A percentile compares a stretch with the other conserved stretches of the same genome.
Evolutionary conservation across 2,113 vertebrate genomes (phyloP).

Genomic region (Panthera uncia): DNA sequence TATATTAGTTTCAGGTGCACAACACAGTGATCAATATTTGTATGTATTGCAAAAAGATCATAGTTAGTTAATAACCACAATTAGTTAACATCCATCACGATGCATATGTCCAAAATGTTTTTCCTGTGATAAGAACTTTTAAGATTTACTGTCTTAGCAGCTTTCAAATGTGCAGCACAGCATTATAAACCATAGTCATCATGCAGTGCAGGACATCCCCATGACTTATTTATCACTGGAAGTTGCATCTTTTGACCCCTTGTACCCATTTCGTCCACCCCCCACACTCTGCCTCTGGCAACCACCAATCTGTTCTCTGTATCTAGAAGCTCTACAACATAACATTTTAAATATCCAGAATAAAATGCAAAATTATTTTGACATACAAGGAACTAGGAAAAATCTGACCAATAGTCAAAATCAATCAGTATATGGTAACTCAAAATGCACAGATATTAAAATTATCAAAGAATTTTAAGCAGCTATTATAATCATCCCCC

Average conservation of each 20-base stretch:
- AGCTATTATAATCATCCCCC: background rate
- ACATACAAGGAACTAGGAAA: constrained; percentile 14
- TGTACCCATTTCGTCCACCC: background rate
- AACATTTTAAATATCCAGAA: constrained; percentile 4
- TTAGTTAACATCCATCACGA: background rate
- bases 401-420: background rate
- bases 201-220: background rate
- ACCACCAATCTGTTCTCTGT: background rate
- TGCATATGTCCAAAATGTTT: background rate
- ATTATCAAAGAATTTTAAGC: background rate
- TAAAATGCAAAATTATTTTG: background rate
- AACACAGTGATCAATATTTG: background rate
- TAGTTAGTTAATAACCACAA: background rate
- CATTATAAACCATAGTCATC: background rate
- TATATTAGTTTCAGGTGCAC: background rate
- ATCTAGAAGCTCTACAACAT: background rate
- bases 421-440: background rate
- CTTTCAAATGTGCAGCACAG: background rate
- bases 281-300: background rate
- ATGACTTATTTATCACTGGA: background rate
- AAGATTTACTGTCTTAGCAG: background rate
- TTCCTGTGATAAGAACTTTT: background rate
- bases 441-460: background rate
- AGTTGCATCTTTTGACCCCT: background rate
- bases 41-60: background rate